Evolutionary conservation across 1,140 invertebrate species (phyloP).

Genomic region (Zaprionus camerounensis): DNA sequence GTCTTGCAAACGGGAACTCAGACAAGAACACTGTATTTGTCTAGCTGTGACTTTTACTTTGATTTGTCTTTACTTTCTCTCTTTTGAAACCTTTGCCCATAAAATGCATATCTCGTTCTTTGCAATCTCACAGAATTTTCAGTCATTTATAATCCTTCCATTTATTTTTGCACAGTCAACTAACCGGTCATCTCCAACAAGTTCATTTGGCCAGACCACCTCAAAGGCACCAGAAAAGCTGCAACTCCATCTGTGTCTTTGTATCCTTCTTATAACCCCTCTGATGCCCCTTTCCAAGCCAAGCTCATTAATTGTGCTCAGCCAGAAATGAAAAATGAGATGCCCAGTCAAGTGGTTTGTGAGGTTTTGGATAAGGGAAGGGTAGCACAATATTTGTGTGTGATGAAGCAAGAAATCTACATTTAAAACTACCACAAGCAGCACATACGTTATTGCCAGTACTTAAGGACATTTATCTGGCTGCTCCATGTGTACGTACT

Average conservation of each 20-base stretch:
- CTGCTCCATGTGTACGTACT: slow-evolving; percentile 14
- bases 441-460: slow-evolving; percentile 15
- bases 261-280: background rate
- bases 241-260: background rate
- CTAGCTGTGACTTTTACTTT: slow-evolving; percentile 8
- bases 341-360: slow-evolving; percentile 9
- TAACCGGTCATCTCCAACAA: slow-evolving; percentile 32
- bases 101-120: background rate
- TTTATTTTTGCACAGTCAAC: slow-evolving; percentile 30
- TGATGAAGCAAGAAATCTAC: slow-evolving; percentile 57
- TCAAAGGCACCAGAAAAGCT: slow-evolving; percentile 40
- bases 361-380: slow-evolving; percentile 21
- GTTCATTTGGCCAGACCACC: slow-evolving; percentile 43
- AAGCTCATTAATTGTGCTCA: slow-evolving; percentile 67
- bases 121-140: slow-evolving; percentile 16
- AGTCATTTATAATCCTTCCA: slow-evolving; percentile 10
- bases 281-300: background rate
- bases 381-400: slow-evolving; percentile 33
- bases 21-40: background rate
- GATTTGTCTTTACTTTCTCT: background rate
- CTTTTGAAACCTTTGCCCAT: background rate
- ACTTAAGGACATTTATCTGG: slow-evolving; percentile 44
- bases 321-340: slow-evolving; percentile 67
- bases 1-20: background rate
- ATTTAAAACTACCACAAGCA: slow-evolving; percentile 46